Base-by-base conservation (phyloP, 1,140 invertebrate genomes). In the Drosophila virilis region DNA sequence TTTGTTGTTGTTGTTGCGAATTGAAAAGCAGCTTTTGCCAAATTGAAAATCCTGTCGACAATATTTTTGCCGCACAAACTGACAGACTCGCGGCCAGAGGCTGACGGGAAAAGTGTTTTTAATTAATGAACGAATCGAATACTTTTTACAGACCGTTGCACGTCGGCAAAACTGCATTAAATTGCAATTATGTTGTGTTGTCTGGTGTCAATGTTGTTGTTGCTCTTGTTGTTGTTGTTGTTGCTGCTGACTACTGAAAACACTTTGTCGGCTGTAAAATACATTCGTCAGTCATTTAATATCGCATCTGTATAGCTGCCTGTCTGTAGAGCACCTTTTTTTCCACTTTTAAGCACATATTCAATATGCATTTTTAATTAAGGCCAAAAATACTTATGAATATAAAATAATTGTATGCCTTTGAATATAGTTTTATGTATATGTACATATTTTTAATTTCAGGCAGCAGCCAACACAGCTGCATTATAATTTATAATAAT, bases 141-240 rank as follows among this genome's bases (percentile, higher is more conserved):
- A 45, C 72, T 66, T 61, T 73, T 70, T 48, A 73, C 79, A 77
- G 81, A 33, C 62, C 67, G 80, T 86, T 81, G 78, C 73, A 80
- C 69, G 69, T 50, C 76, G 80, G 88, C 83, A 74, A 83, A 83
- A 80, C 51, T 88, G 84, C 84, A 89, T 88, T 89, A 88, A 88
- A 89, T 65, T 89, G 83, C 84, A 79, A 89, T 88, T 89, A 82
- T 79, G 80, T 80, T 80, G 81, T 67, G 40, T 57, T 35, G 48
- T 55, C 61, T 70, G 15, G 57, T 65, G 69, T 64, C 15, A 64
- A 40, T 71, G 68, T 15, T 9, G 7, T 35, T 13, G 4, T 52
- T 33, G 28, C 10, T 15, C 33, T 38, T 46, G 33, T 8, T 33
- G 57, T 35, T 45, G 40, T 15, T 61, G 33, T 37, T 58, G 58